Conservation (phyloP, 2,797 vertebrate species). For the Anomalospiza imberbis region DNA sequence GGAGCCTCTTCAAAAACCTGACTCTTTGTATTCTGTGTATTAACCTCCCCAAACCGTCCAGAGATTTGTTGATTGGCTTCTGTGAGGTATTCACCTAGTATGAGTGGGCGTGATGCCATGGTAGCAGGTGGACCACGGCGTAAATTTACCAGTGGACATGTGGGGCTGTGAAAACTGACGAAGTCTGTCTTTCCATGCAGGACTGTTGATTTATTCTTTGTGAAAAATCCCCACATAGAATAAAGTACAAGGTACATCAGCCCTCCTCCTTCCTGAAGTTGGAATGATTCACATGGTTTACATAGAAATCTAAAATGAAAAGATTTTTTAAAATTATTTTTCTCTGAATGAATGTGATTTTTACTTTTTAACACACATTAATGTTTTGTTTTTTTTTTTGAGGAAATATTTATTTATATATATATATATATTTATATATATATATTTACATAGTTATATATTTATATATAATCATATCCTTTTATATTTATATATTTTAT, state of each 20-base stretch:
- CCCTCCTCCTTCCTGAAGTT: not conserved
- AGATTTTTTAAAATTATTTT: not conserved
- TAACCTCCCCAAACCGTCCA: not conserved
- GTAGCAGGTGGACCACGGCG: slow-evolving; percentile 15
- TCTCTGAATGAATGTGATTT: not conserved
- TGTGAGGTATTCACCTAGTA: not conserved
- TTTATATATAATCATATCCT: too few relatives aligned
- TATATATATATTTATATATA: too few relatives aligned
- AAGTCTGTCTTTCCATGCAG: not conserved
- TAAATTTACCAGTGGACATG: not conserved
- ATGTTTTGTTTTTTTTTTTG: not conserved
- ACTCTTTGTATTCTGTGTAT: not conserved
- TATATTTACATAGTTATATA: too few relatives aligned
- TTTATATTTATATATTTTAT: too few relatives aligned
- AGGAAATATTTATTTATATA: not conserved
- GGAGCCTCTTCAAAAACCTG: not conserved
- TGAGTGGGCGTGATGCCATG: not conserved
- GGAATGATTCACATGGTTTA: not conserved
- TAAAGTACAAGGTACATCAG: not conserved
- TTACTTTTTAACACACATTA: not conserved
- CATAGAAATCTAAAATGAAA: not conserved
- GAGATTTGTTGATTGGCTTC: slow-evolving; percentile 7
- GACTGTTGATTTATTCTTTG: not conserved
- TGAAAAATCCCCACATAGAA: not conserved
- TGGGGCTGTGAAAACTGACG: not conserved